Evolutionary conservation across 2,113 vertebrate genomes (phyloP), one percentile per base, ranked within the genome.

Genomic region (Indicator indicator): DNA sequence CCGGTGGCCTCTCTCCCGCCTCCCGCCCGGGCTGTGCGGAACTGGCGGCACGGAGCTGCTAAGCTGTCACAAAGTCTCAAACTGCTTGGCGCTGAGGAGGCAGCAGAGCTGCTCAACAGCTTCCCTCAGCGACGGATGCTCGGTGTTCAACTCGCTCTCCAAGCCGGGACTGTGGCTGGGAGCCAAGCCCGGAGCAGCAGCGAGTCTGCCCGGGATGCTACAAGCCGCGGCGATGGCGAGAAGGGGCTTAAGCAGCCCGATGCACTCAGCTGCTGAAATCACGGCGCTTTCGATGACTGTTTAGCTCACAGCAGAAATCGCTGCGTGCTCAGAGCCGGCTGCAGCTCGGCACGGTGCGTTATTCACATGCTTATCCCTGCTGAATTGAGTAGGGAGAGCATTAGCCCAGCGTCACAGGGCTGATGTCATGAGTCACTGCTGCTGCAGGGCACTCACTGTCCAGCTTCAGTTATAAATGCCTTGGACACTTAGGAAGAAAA

Each of bases 401-500:
- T 88, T 9, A 77, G 68, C 68, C 56, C 4, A 21, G 75, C 64
- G 85, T 3, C 64, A 68, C 46, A 32, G 67, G 82, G 63, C 52
- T 80, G 89, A 86, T 83, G 81, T 27, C 30, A 80, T 16, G 82
- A 86, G 79, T 72, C 2, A 12, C 69, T 63, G 87, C 68, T 75
- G 75, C 50, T 48, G 64, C 26, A 46, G 59, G 33, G 83, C 83
- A 6, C 13, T 75, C 79, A 21, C 7, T 1, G 23, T 62, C 85
- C 76, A 65, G 88, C 21, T 21, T 44, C 6, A 64, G 62, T 90
- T 94, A 28, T 12, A 44, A 78, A 84, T 67, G 79, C 76, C 67
- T 44, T 93, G 80, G 76, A 44, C 91, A 27, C 76, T 75, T 65
- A 73, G 67, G 73, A 93, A 95, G 76, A 77, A 93, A 89, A 91